phyloP scores from a whole-genome alignment of 1,140 invertebrate genomes.

The Drosophila kurseongensis region DNA sequence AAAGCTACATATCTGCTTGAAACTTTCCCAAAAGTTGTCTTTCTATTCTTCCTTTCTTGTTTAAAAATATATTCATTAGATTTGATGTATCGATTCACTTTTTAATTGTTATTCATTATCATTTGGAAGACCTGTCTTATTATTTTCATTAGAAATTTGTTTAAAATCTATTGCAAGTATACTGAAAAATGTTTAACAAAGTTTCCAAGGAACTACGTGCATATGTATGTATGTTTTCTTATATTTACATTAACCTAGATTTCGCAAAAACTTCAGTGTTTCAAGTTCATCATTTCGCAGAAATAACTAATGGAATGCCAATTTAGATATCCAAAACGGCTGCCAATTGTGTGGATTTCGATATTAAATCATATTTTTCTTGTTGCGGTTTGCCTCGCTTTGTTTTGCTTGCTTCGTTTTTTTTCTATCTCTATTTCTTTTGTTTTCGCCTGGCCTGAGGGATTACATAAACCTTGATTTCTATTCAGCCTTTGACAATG shows the following conservation, averaged over 20 bases:
- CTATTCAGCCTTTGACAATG: constrained; percentile 38
- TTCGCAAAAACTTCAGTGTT: background rate
- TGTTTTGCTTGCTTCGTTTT: constrained; percentile 8
- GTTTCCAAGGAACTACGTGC: background rate
- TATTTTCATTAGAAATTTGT: no score
- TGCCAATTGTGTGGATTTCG: constrained; percentile 1
- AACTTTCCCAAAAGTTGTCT: no score
- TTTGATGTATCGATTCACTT: no score
- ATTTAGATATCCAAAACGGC: constrained; percentile 18
- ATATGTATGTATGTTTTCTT: background rate
- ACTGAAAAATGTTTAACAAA: background rate
- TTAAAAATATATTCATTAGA: no score
- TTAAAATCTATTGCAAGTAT: no score
- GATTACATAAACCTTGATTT: constrained; percentile 57
- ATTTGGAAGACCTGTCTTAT: no score
- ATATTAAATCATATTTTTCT: constrained; percentile 8
- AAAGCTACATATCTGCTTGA: no score
- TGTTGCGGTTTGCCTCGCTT: constrained; percentile 3
- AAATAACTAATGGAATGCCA: background rate
- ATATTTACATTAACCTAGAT: background rate
- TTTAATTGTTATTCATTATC: no score
- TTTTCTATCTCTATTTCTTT: background rate
- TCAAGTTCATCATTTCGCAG: background rate
- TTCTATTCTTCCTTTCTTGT: no score
- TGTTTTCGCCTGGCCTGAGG: constrained; percentile 18